Conservation (phyloP, 2,113 vertebrate genomes). For the Stegostoma tigrinum region DNA sequence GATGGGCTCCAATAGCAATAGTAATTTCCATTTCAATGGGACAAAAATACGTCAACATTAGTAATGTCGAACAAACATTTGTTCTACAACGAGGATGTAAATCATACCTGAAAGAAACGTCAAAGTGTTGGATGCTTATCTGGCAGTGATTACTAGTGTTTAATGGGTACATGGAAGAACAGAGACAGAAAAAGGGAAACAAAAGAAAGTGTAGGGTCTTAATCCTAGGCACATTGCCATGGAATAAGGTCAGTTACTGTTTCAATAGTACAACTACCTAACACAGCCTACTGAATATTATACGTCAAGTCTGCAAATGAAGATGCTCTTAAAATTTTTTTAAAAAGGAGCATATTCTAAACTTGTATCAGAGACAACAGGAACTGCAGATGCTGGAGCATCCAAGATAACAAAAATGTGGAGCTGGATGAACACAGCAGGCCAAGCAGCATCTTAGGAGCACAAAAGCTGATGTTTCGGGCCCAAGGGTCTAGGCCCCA, state of each 20-base stretch:
- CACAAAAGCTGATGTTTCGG: no score
- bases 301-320: not conserved
- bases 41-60: not conserved
- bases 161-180: not conserved
- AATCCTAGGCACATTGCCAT: not conserved
- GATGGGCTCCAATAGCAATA: not conserved
- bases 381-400: no score
- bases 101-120: not conserved
- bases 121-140: not conserved
- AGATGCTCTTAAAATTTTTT: not conserved
- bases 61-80: not conserved
- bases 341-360: not conserved
- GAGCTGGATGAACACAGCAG: no score
- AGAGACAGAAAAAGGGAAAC: not conserved
- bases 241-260: not conserved
- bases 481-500: no score
- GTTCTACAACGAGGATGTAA: not conserved
- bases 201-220: not conserved
- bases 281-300: not conserved
- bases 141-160: not conserved
- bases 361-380: no score
- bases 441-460: no score
- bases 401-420: no score
- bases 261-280: not conserved
- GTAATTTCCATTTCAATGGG: not conserved